These are phyloP conservation scores for Cetoscarus ocellatus DNA, from an alignment of 2,797 vertebrate genomes.

Conservation along the genomic window DNA sequence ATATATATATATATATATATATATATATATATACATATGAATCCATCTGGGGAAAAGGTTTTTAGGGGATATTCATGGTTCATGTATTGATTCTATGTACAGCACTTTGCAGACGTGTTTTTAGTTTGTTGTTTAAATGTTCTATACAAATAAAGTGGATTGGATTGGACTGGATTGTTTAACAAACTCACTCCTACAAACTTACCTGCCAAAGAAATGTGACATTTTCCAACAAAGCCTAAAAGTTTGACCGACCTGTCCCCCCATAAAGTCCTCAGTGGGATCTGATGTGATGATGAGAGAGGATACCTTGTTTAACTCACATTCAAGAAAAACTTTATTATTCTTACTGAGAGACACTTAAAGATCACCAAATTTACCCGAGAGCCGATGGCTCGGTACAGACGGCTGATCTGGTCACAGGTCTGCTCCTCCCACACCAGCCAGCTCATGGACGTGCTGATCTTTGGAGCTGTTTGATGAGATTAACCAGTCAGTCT, in stretches of 20 bases:
- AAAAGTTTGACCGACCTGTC: conserved; percentile 87
- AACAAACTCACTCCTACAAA: too few relatives aligned
- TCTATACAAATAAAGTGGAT: too few relatives aligned
- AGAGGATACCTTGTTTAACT: conserved; percentile 1
- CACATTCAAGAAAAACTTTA: neutral
- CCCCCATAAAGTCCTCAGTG: conserved; percentile 91
- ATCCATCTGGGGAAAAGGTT: too few relatives aligned
- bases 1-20: too few relatives aligned
- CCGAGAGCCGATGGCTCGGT: conserved; percentile 88
- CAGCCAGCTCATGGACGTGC: conserved; percentile 86
- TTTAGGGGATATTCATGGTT: too few relatives aligned
- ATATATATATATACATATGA: too few relatives aligned
- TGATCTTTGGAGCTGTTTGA: conserved; percentile 91
- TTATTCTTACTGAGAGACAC: neutral
- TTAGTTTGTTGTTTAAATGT: too few relatives aligned
- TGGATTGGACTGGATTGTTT: too few relatives aligned
- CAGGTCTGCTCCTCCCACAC: conserved; percentile 94
- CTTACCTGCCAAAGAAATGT: conserved; percentile 85
- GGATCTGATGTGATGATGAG: conserved; percentile 83
- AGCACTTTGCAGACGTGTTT: too few relatives aligned
- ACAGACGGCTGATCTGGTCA: conserved; percentile 85
- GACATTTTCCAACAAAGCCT: conserved; percentile 88
- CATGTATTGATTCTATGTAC: too few relatives aligned
- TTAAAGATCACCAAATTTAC: conserved; percentile 78
- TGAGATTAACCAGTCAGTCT: neutral